Evolutionary conservation across 1,140 invertebrate genomes (phyloP), one percentile per base, ranked within the genome.

Genomic region (Megathymus violae): DNA sequence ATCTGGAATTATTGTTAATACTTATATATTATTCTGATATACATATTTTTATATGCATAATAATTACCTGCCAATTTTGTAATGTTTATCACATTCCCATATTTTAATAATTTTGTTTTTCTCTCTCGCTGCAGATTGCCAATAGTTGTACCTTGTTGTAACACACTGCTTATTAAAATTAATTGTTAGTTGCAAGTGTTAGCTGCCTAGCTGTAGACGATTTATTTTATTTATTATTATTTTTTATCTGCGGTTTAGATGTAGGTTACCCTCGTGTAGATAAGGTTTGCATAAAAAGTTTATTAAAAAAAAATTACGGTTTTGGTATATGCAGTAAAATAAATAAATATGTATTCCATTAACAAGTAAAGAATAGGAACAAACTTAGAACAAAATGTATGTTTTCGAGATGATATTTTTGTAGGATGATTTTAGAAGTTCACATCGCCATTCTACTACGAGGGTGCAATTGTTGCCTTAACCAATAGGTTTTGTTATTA

Each of bases 21-120:
- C n/a, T 25, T 25, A 25, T 41, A 41, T 25, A 11, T n/a, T 38
- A 50, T 51, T 41, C 1, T 22, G 11, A 27, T 48, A 62, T 54
- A 63, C 60, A 70, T 70, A 63, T 67, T 71, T 67, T 71, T 67
- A 36, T 71, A 67, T 43, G 50, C 69, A 62, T 61, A 65, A 59
- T 40, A 67, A 48, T 11, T 64, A n/a, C n/a, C 51, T 43, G 38
- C 52, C 48, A 59, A 52, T 51, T 60, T 66, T 52, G 43, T 15
- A 56, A 27, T 41, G 51, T 56, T 56, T 16, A 27, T 27, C 34
- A 56, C 51, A 56, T 56, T 56, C 51, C 38, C 19, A 56, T 56
- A 31, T 56, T 56, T 52, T 52, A 40, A 38, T 40, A 10, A 15
- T 15, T 16, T 16, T 34, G 14, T 40, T 52, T 52, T 54, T 54